Conservation (phyloP, 2,888 invertebrate species). For the Leptarthrus brevirostris region DNA sequence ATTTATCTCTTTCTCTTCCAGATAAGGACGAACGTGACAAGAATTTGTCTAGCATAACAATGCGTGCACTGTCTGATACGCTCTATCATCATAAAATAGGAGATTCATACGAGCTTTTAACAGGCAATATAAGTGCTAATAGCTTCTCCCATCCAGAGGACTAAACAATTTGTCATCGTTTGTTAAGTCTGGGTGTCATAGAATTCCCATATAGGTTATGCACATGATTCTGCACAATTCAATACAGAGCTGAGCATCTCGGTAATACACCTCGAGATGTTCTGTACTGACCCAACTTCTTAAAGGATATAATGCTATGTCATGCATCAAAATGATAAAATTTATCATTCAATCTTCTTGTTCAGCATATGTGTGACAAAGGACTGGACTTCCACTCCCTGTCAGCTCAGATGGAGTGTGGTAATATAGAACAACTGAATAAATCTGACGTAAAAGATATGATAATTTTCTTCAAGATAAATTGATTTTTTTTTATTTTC, state of each 20-base stretch:
- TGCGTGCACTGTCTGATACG: not conserved
- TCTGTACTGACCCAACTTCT: constrained; percentile 18
- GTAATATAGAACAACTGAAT: not conserved
- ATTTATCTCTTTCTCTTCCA: not conserved
- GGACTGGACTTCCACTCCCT: not conserved
- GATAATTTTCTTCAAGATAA: not conserved
- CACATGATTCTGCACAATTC: constrained; percentile 35
- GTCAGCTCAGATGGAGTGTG: not conserved
- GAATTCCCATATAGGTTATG: not conserved
- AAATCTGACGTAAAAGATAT: constrained; percentile 14
- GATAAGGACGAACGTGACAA: not conserved
- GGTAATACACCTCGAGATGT: not conserved
- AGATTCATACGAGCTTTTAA: constrained; percentile 5
- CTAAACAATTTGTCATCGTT: constrained; percentile 34
- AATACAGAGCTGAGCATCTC: not conserved
- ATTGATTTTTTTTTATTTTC: no score
- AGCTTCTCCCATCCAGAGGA: constrained; percentile 3
- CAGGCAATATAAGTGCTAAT: constrained; percentile 24
- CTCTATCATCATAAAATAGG: constrained; percentile 3
- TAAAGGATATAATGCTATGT: constrained; percentile 18
- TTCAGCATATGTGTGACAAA: not conserved
- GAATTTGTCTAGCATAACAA: not conserved
- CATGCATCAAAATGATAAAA: constrained; percentile 28
- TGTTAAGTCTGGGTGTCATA: constrained; percentile 16
- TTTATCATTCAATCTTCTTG: constrained; percentile 19